Base-by-base conservation (phyloP, 2,797 vertebrate species). In the Tokudaia tokunoshimensis region DNA sequence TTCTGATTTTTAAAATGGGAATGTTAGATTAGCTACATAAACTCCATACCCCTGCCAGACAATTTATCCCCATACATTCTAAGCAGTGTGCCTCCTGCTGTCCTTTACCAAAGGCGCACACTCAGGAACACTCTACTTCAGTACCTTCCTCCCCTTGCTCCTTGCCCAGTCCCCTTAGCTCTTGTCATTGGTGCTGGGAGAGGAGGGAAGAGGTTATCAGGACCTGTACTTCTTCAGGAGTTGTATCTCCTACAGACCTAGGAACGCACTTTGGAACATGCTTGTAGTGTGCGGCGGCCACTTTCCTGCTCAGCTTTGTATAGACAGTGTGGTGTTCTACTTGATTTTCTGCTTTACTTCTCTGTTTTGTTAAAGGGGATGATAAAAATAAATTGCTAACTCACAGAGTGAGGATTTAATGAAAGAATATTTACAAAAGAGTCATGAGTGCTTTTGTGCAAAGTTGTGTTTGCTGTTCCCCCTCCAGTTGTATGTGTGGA, bases 1-100 rank as follows among this genome's bases (percentile, higher is more conserved):
- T 65, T 70, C 72, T 78, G 5, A 50, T 52, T 94, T 94, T 92
- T 75, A 72, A 93, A 87, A 78, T 80, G 31, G 22, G 11, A 47
- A 44, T 92, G 17, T 44, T 90, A 20, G 37, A 67, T 92, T 91
- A 92, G 78, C 81, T 94, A 61, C 50, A 41, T 74, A 70, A 91
- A 55, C 14, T 26, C 55, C n/a, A 41, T 34, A 63, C 22, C 2
- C 0, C 13, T 1, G 8, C 47, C 2, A 55, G 24, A 17, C 2
- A 19, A 52, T 85, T 89, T 85, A 3, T 75, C 4, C n/a, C 0
- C 57, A 31, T 75, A 52, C 67, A 7, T 26, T 50, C 17, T 47
- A 50, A 83, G 17, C 65, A 83, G 17, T 34, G 15, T 86, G 29
- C 29, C 47, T 83, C 59, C 8, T 37, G 5, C 29, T 3, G 24